Base-by-base conservation (phyloP, 2,888 invertebrate species). In the Mesopsocus fuscifrons region DNA sequence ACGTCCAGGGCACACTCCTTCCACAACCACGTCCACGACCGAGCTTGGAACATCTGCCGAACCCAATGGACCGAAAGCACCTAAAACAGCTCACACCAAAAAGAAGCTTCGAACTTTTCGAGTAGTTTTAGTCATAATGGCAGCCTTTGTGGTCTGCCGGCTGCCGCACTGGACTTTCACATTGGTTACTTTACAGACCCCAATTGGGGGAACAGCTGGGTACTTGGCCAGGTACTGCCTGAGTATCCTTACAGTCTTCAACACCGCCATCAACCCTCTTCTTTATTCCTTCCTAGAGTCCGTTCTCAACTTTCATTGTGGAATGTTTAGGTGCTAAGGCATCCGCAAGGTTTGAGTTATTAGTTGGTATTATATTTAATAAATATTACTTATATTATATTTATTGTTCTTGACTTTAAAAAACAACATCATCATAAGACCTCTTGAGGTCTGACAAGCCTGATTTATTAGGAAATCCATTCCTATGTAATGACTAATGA, bases 261-360 rank as follows among this genome's bases (percentile, higher is more conserved):
- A 49, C 21, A 46, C 48, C 3, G 49, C 49, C 1, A 8, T 51
- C 2, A 50, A 51, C 34, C 52, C 53, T 2, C 51, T 51, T 18
- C 41, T 52, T 6, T 53, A 53, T 38, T 48, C 50, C 3, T 50
- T 51, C 35, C 48, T 50, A 46, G 50, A 52, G 26, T 49, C 51
- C 8, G 30, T 23, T 18, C 15, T 41, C 8, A n/a, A 17, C 13
- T 34, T n/a, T n/a, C n/a, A n/a, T n/a, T n/a, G n/a, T n/a, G n/a
- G n/a, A n/a, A n/a, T n/a, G n/a, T n/a, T n/a, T n/a, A n/a, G n/a
- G n/a, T n/a, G n/a, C n/a, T n/a, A n/a, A n/a, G n/a, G n/a, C n/a
- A n/a, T n/a, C n/a, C n/a, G n/a, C n/a, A n/a, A n/a, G n/a, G n/a
- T n/a, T n/a, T n/a, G n/a, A n/a, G n/a, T n/a, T n/a, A n/a, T n/a